These are phyloP conservation scores for Mormyrops boulengeri DNA, from an alignment of 2,797 vertebrate genomes.

Conservation along the genomic window DNA sequence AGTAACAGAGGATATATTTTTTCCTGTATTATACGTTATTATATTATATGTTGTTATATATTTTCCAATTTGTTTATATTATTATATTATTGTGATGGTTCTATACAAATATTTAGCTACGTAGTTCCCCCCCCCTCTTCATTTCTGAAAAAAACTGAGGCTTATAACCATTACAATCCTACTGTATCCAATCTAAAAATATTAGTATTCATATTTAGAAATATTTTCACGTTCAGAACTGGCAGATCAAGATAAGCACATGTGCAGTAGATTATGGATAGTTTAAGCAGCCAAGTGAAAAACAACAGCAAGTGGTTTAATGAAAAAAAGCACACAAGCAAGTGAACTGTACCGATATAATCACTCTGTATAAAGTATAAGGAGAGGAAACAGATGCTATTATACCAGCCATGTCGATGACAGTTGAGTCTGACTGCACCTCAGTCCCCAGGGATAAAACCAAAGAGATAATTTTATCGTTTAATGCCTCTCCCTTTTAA, in stretches of 20 bases:
- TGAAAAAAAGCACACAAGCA: not conserved
- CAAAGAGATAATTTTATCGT: conserved; percentile 25
- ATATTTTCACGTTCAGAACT: not conserved
- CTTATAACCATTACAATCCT: not conserved
- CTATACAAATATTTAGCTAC: not conserved
- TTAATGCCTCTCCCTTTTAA: conserved; percentile 10
- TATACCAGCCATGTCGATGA: conserved; percentile 35
- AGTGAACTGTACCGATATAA: conserved; percentile 6
- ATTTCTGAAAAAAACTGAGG: not conserved
- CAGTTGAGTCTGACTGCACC: conserved; percentile 62
- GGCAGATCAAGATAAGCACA: not conserved
- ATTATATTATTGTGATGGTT: not conserved
- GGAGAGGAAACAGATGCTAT: conserved; percentile 72
- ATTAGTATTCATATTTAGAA: not conserved
- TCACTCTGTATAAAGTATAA: not conserved
- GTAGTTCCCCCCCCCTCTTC: not conserved
- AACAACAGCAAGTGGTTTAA: not conserved
- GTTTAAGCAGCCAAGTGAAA: not conserved
- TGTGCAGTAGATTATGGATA: not conserved
- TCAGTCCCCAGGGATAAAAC: conserved; percentile 56
- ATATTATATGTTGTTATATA: not conserved
- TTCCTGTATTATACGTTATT: not conserved
- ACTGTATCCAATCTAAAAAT: not conserved
- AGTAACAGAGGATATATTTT: conserved; percentile 38
- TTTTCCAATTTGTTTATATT: not conserved